Percentiles rank a stretch among this genome's conserved stretches.
These are phyloP conservation scores for Ptilodon capucinus DNA, from an alignment of 2,888 invertebrate species.

Conservation along the genomic window DNA sequence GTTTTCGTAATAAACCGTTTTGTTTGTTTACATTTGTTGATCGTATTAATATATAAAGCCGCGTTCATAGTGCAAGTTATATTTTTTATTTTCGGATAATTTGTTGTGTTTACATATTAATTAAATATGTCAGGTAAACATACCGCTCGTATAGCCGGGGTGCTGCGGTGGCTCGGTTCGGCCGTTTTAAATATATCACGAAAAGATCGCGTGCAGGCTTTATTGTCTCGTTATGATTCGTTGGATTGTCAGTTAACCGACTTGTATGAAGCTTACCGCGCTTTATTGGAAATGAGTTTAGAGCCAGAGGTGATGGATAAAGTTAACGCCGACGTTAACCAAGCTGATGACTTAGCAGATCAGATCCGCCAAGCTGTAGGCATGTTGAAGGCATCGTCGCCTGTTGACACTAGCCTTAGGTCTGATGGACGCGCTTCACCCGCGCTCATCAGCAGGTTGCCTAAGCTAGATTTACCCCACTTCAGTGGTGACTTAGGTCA, in stretches of 20 bases:
- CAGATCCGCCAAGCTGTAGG: background rate
- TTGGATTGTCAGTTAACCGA: background rate
- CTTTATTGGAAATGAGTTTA: background rate
- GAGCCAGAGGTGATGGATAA: background rate
- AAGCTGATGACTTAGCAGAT: background rate
- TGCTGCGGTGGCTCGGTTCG: background rate
- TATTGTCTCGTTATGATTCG: background rate
- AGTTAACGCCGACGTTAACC: background rate
- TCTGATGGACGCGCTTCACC: background rate
- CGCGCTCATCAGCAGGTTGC: background rate
- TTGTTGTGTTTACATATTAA: background rate
- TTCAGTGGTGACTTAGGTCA: background rate
- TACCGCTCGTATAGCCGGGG: background rate
- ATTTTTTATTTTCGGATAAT: too few species aligned
- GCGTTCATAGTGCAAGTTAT: too few species aligned
- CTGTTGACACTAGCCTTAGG: background rate
- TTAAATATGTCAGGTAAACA: background rate
- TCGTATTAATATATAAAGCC: background rate
- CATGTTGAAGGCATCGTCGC: background rate
- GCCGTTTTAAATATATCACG: background rate
- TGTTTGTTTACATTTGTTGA: background rate
- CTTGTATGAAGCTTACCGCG: background rate
- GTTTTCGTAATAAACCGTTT: background rate
- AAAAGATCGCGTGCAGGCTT: background rate
- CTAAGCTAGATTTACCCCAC: background rate